Evolutionary conservation across 2,113 vertebrate species (phyloP).

Genomic region (Pleuronectes platessa): DNA sequence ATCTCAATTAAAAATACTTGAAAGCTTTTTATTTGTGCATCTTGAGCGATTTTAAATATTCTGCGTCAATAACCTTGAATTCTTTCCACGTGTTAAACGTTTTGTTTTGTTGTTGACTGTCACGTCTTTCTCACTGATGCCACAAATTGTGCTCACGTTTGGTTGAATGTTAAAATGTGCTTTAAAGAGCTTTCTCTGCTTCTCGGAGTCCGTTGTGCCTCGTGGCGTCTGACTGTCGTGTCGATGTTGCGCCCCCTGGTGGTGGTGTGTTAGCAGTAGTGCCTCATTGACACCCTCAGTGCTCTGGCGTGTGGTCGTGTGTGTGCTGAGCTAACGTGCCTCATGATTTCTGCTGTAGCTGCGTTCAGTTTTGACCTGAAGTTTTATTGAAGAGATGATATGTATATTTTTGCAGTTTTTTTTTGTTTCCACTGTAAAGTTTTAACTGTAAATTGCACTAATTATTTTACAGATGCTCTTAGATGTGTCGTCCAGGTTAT

Average conservation of each 20-base stretch:
- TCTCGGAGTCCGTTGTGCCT: constrained; percentile 63
- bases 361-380: constrained; percentile 47
- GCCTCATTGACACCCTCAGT: constrained; percentile 7
- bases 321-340: constrained; percentile 61
- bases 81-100: too few relatives aligned
- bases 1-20: too few relatives aligned
- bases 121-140: too few relatives aligned
- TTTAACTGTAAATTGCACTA: constrained; percentile 80
- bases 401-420: constrained; percentile 80
- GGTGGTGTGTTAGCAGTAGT: constrained; percentile 5
- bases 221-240: constrained; percentile 29
- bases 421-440: constrained; percentile 66
- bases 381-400: constrained; percentile 58
- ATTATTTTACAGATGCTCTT: constrained; percentile 72
- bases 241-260: constrained; percentile 4
- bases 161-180: constrained; percentile 32
- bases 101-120: too few relatives aligned
- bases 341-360: constrained; percentile 19
- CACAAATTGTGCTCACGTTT: not conserved
- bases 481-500: constrained; percentile 73
- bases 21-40: too few relatives aligned
- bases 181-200: constrained; percentile 35
- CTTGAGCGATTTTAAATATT: too few relatives aligned
- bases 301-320: constrained; percentile 2
- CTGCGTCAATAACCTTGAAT: too few relatives aligned